Base-by-base conservation (phyloP, 2,113 vertebrate genomes). In the Canis aureus region DNA sequence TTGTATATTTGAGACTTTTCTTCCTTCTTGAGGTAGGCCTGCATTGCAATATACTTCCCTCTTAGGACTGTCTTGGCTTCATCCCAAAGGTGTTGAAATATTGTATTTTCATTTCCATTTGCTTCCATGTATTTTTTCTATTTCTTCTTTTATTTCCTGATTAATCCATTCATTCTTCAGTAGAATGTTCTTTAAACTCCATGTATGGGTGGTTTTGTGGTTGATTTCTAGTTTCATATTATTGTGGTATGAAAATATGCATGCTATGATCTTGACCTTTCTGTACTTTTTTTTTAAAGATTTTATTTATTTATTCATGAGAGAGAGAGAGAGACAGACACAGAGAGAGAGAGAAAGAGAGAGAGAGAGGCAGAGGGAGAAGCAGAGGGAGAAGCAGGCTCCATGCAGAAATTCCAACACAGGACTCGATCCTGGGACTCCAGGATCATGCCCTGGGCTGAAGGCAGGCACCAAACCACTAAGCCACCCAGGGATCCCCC, bases 301-400 rank as follows among this genome's bases (percentile, higher is more conserved):
- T 43, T 43, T 43, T 43, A 43, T 43, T 43, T 43, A 43, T 7
- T 43, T 43, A 43, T 43, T 43, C 43, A 43, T 43, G 43, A 43
- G 43, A 43, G 43, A 43, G 43, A 7, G 43, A 43, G 43, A 43
- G 1, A 43, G 43, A 43, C 6, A 1, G 1, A 43, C 5, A n/a
- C n/a, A n/a, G n/a, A n/a, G n/a, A 43, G 43, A 43, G 6, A 1
- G 1, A 7, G 43, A 43, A 1, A 4, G 43, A 43, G 43, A 1
- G 1, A 7, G 43, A 43, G 5, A 4, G 43, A 43, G 43, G 3
- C 38, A 38, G 38, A 38, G 5, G 7, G 43, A 43, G 43, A 43
- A 43, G 43, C 43, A 43, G 43, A 43, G 5, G 43, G 43, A 43
- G 43, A 43, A 43, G 6, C 43, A 43, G 43, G 43, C 43, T 43